Conservation (phyloP, 92 coral and sea anemone species). For the Parazoanthus swiftii region DNA sequence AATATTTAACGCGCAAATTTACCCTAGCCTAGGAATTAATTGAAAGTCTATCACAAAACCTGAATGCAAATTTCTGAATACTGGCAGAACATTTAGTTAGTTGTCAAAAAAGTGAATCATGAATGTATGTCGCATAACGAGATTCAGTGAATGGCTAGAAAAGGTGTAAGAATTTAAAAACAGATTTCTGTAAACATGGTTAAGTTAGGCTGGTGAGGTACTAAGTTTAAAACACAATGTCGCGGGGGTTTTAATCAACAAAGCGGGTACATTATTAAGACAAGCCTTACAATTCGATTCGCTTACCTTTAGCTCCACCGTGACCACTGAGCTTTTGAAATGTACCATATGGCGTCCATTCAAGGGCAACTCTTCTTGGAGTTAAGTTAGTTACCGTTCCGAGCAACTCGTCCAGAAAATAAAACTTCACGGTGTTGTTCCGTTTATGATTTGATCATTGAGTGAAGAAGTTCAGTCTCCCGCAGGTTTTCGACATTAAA, state of each 20-base stretch:
- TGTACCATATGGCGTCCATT: constrained; percentile 24
- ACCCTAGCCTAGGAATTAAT: neutral
- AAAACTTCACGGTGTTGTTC: neutral
- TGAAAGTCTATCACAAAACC: neutral
- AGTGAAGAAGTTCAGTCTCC: neutral
- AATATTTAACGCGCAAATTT: constrained; percentile 13
- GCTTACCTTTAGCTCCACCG: constrained; percentile 12
- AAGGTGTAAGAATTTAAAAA: neutral
- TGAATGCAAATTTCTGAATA: neutral
- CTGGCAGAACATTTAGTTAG: neutral
- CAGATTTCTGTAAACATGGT: neutral
- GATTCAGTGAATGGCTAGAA: neutral
- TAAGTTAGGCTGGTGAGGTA: neutral
- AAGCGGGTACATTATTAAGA: neutral
- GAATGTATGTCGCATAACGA: neutral
- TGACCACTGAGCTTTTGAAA: neutral
- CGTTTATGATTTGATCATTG: constrained; percentile 17
- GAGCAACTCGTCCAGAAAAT: neutral
- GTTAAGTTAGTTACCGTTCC: neutral
- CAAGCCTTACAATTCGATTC: neutral
- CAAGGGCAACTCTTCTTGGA: neutral
- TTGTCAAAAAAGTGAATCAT: neutral
- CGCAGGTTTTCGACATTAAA: constrained; percentile 16
- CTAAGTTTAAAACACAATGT: neutral
- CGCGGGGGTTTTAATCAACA: neutral